Conservation (phyloP, 92 coral and sea anemone genomes). For the Heliopora coerulea region DNA sequence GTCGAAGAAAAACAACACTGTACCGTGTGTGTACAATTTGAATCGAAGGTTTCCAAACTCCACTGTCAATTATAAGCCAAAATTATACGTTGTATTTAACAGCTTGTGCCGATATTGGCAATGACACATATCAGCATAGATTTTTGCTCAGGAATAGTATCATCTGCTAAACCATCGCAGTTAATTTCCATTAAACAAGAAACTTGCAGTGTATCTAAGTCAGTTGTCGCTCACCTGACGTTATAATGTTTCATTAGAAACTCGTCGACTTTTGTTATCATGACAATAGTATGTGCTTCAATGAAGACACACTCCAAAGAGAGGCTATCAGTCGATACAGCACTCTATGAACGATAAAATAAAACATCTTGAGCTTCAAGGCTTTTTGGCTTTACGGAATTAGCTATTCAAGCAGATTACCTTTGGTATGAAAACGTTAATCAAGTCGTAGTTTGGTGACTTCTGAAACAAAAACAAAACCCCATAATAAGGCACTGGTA, state of each 20-base stretch:
- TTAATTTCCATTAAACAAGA: too few species aligned
- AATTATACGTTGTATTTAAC: too few species aligned
- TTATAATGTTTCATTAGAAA: conserved; percentile 18
- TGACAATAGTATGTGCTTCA: conserved; percentile 8
- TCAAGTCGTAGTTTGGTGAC: not conserved
- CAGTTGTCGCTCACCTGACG: conserved; percentile 1
- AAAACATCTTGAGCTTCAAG: not conserved
- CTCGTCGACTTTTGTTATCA: conserved; percentile 24
- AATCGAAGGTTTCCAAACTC: too few species aligned
- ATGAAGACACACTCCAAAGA: conserved; percentile 12
- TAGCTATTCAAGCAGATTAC: not conserved
- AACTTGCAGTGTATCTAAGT: too few species aligned
- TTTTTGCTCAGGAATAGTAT: too few species aligned
- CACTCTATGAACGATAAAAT: not conserved
- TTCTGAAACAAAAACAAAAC: conserved; percentile 2
- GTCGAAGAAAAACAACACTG: too few species aligned
- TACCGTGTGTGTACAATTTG: too few species aligned
- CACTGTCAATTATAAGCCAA: too few species aligned
- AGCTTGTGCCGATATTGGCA: too few species aligned
- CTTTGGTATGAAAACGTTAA: conserved; percentile 12
- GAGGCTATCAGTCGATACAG: not conserved
- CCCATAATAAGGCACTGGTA: too few species aligned
- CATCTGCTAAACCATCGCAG: too few species aligned
- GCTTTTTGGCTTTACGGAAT: not conserved
- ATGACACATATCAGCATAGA: too few species aligned